Conservation (phyloP, 2,113 vertebrate species). For the Sinosuthora webbiana region DNA sequence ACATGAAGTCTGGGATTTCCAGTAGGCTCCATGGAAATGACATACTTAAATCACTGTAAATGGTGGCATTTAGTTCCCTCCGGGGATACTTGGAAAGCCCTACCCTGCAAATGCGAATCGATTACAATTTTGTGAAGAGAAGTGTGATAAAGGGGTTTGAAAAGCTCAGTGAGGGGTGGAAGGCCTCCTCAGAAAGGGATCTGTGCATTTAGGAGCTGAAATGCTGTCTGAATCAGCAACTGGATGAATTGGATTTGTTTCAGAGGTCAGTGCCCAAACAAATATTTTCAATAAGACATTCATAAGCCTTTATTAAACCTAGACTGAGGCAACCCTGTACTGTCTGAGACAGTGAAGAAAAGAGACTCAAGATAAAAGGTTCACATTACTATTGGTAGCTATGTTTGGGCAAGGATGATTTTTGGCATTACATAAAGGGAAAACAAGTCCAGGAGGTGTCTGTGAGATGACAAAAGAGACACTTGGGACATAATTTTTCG, state of each 20-base stretch:
- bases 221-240: not conserved
- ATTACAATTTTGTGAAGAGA: not conserved
- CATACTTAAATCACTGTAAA: not conserved
- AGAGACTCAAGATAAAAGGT: not conserved
- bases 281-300: constrained; percentile 1
- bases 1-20: not conserved
- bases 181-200: not conserved
- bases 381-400: not conserved
- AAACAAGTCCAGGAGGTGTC: not conserved
- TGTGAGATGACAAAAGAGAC: not conserved
- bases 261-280: not conserved
- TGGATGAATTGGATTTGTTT: not conserved
- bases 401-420: not conserved
- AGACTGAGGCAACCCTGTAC: not conserved
- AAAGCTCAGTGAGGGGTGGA: not conserved
- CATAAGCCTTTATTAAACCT: not conserved
- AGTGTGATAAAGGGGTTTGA: not conserved
- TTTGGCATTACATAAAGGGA: not conserved
- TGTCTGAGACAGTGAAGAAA: not conserved
- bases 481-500: not conserved
- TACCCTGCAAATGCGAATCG: fast-evolving
- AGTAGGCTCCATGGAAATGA: not conserved
- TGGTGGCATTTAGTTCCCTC: not conserved
- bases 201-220: not conserved
- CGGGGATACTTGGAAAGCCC: not conserved